Evolutionary conservation across 1,140 invertebrate species (phyloP), one percentile per base, ranked within the genome.

Genomic region (Halesus radiatus): DNA sequence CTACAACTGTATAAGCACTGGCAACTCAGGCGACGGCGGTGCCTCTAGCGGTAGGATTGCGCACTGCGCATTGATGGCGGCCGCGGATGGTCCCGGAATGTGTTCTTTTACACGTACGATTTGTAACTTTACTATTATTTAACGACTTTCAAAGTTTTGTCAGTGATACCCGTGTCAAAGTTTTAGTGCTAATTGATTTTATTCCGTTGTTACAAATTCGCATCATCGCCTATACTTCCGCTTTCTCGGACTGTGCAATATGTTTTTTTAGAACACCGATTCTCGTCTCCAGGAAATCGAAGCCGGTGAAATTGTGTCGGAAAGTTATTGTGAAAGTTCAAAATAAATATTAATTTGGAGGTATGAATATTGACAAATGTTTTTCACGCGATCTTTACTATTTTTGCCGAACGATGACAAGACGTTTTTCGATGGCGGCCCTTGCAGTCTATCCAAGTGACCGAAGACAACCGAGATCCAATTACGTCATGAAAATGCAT

Each of bases 401-500:
- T 32, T 50, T 58, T 79, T 32, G 29, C 50, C 53, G 56, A 45
- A 74, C 26, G 70, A 79, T 79, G 78, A 79, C 78, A 79, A 74
- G 68, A 79, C 78, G 68, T 79, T 74, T 79, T 79, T 74, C 76
- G 77, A 79, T 79, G 77, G 77, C 77, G 77, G 77, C 64, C 66
- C 60, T 58, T 75, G 72, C 54, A 75, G 54, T 58, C 54, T 72
- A 53, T 76, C 32, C 74, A 76, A 52, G 62, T 23, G 60, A 54
- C 32, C 62, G 76, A 56, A 78, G 50, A 53, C 76, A 32, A 23
- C 68, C 26, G 58, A 62, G 68, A 79, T 79, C 78, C 78, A 79
- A 79, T 79, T 79, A 79, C 78, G 78, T 79, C 78, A 79, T 58
- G 78, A 32, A 79, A 70, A 74, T 79, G 78, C 78, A 79, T 58